Base-by-base conservation (phyloP, 2,888 invertebrate species). In the Trichopria drosophilae region DNA sequence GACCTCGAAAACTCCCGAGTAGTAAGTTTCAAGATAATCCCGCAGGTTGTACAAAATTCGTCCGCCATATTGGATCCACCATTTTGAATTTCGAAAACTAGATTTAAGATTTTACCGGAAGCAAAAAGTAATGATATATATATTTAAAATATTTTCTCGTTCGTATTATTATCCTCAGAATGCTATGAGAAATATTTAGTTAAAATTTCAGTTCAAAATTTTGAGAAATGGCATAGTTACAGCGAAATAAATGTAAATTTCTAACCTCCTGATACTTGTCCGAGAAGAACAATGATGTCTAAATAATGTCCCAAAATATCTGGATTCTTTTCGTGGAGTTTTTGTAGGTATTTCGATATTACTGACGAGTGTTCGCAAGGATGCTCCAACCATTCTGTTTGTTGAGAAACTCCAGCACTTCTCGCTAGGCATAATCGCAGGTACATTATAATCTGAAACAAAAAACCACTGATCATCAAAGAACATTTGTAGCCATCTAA, bases 341-440 rank as follows among this genome's bases (percentile, higher is more conserved):
- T 79, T 6, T 78, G 74, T 36, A 90, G 79, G 65, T 86, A 85
- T 58, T 80, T 77, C 19, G 85, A 81, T 9, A 92, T 81, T 4
- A 85, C 75, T 4, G 87, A 86, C 0, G 86, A 82, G 61, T 77
- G 80, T 64, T 79, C 84, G 70, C 79, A 84, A 9, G 83, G 87
- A 71, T 84, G 86, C 64, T 78, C 81, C 20, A 70, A 55, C 9
- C 76, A 68, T 57, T 74, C 71, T 37, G 65, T 71, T 16, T 72
- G 71, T 12, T 67, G 81, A 75, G 64, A 83, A 78, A 75, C 81
- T 76, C 82, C 80, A 22, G 84, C 78, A 66, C 79, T 79, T 68
- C 79, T 78, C 67, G 88, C 85, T 36, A 94, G 77, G 63, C 93
- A 93, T 71, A 89, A 80, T 5, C 93, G 82, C 59, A 92, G 77